A percentile compares a stretch with the other conserved stretches of the same genome.
phyloP scores from a whole-genome alignment of 2,113 vertebrate species.

The Myrmecobius fasciatus region DNA sequence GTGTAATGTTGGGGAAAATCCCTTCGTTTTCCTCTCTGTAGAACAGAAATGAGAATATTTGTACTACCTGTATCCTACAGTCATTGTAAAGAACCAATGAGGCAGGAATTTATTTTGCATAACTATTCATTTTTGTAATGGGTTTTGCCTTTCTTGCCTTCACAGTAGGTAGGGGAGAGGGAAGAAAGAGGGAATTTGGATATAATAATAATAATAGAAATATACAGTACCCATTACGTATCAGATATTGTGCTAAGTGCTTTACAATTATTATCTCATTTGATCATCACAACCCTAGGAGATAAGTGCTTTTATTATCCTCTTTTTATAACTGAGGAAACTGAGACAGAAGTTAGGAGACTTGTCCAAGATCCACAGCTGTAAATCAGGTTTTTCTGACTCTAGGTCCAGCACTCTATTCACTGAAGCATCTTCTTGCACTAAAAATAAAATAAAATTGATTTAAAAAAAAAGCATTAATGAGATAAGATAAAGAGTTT shows the following conservation, averaged over 20 bases:
- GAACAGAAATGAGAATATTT: background rate
- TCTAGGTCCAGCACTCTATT: too few relatives aligned
- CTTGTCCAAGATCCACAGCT: background rate
- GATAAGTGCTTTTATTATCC: background rate
- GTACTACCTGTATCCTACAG: background rate
- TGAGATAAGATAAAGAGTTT: background rate
- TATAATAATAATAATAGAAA: background rate
- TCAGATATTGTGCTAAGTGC: background rate
- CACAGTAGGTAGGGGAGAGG: background rate
- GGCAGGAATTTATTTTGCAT: background rate
- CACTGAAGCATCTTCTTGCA: too few relatives aligned
- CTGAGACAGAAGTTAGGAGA: background rate
- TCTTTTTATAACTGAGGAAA: background rate
- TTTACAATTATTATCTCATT: background rate
- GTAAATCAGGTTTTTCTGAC: too few relatives aligned
- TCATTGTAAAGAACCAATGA: background rate
- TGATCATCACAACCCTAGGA: background rate
- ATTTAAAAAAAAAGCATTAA: background rate
- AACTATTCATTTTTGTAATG: background rate
- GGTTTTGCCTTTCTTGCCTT: background rate
- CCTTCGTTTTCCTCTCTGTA: background rate
- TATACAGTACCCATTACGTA: background rate
- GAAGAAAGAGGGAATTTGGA: background rate
- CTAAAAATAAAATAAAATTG: too few relatives aligned
- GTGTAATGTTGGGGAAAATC: background rate